Percentiles rank a stretch among this genome's conserved stretches.
Conservation (phyloP, 1,140 invertebrate genomes). For the Thereuonema tuberculata region DNA sequence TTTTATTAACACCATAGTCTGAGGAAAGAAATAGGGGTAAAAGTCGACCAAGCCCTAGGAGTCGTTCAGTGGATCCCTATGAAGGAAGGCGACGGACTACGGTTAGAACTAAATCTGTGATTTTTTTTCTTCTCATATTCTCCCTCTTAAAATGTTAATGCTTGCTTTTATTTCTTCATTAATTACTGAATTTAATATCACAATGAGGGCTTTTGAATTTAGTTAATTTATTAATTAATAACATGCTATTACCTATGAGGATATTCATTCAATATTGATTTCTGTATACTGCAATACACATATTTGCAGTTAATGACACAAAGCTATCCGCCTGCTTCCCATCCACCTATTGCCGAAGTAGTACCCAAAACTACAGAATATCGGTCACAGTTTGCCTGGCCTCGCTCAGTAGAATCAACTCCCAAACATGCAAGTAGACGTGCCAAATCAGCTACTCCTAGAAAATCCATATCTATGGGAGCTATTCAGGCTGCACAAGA, state of each 20-base stretch:
- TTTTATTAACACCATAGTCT: too few species aligned
- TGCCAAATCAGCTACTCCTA: slow-evolving; percentile 35
- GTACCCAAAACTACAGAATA: slow-evolving; percentile 69
- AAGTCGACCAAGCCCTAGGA: slow-evolving; percentile 8
- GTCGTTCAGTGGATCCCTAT: slow-evolving; percentile 15
- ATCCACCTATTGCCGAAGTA: not conserved
- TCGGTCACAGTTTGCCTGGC: slow-evolving; percentile 71
- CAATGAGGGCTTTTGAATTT: too few species aligned
- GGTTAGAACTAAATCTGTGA: not conserved
- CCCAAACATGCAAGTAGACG: not conserved
- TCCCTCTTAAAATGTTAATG: too few species aligned
- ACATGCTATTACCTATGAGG: too few species aligned
- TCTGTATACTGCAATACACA: too few species aligned
- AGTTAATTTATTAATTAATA: too few species aligned
- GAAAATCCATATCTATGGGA: slow-evolving; percentile 74
- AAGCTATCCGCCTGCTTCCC: slow-evolving; percentile 5
- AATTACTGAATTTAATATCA: too few species aligned
- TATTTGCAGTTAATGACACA: slow-evolving; percentile 6
- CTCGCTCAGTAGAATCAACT: slow-evolving; percentile 12
- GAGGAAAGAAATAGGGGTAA: slow-evolving; percentile 11
- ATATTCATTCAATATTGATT: too few species aligned
- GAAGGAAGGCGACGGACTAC: not conserved
- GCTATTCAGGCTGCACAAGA: slow-evolving; percentile 39
- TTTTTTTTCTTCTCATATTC: too few species aligned
- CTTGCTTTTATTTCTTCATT: too few species aligned